Evolutionary conservation across 2,113 vertebrate species (phyloP).

Genomic region (Pollachius pollachius): DNA sequence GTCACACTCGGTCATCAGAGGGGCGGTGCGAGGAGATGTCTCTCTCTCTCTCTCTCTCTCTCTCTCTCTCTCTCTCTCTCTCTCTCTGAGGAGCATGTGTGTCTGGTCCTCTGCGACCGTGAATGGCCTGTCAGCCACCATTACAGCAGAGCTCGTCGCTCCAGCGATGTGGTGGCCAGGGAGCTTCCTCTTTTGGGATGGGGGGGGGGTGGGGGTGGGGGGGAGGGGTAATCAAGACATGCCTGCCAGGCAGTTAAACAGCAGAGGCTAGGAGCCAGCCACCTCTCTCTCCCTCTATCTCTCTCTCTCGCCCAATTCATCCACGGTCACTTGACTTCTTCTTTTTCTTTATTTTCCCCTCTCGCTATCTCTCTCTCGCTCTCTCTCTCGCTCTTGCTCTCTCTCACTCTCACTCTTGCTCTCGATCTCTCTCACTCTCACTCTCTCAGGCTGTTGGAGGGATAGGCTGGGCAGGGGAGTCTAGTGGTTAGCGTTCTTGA

Average conservation of each 20-base stretch:
- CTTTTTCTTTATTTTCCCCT: neutral
- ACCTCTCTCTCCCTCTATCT: constrained; percentile 27
- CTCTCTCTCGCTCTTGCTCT: too few species aligned
- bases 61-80: neutral
- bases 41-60: neutral
- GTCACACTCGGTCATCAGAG: constrained; percentile 12
- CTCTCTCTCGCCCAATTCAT: constrained; percentile 19
- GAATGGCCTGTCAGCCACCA: constrained; percentile 71
- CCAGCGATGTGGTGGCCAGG: constrained; percentile 40
- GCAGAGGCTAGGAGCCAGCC: constrained; percentile 54
- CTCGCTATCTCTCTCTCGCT: neutral
- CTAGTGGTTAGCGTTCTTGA: too few species aligned
- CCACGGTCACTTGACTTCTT: constrained; percentile 1
- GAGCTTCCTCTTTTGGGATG: constrained; percentile 41
- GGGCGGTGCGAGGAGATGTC: constrained; percentile 18
- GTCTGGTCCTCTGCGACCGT: constrained; percentile 62
- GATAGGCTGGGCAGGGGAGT: too few species aligned
- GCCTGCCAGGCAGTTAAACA: constrained; percentile 71
- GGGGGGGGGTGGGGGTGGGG: constrained; percentile 48
- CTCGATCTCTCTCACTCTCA: too few species aligned
- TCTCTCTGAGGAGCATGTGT: constrained; percentile 49
- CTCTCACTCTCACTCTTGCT: too few species aligned
- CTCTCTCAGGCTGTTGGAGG: too few species aligned
- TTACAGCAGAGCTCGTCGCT: constrained; percentile 69
- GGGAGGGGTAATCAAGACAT: constrained; percentile 62